These are phyloP conservation scores for Vimba vimba DNA, from an alignment of 2,113 vertebrate genomes.

Conservation along the genomic window DNA sequence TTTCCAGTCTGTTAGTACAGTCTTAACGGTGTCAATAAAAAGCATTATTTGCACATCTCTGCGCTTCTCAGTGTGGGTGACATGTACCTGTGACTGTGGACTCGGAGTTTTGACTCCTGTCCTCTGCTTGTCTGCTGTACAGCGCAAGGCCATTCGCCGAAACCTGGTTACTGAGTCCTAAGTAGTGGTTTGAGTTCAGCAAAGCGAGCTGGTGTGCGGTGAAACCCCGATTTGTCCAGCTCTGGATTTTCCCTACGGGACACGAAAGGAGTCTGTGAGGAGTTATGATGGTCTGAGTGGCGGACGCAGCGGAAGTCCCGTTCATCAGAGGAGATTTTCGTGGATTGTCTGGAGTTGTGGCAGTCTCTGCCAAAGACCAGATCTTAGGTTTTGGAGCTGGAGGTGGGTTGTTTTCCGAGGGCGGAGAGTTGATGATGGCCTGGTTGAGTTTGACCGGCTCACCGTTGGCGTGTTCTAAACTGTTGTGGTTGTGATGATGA, in stretches of 20 bases:
- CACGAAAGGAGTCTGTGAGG: slow-evolving; percentile 92
- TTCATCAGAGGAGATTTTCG: slow-evolving; percentile 84
- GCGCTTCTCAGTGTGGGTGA: slow-evolving; percentile 77
- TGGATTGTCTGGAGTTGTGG: slow-evolving; percentile 94
- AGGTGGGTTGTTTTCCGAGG: slow-evolving; percentile 82
- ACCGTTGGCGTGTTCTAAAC: slow-evolving; percentile 71
- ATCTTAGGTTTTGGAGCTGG: slow-evolving; percentile 92
- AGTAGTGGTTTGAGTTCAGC: slow-evolving; percentile 90
- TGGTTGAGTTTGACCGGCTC: slow-evolving; percentile 79
- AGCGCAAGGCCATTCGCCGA: slow-evolving; percentile 79
- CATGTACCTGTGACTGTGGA: slow-evolving; percentile 88
- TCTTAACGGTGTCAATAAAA: slow-evolving; percentile 47
- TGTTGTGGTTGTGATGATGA: slow-evolving; percentile 68
- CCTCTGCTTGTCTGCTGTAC: slow-evolving; percentile 83
- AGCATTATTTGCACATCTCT: slow-evolving; percentile 50
- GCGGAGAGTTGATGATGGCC: slow-evolving; percentile 78
- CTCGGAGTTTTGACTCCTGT: slow-evolving; percentile 84
- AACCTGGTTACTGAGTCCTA: slow-evolving; percentile 86
- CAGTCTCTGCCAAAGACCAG: slow-evolving; percentile 97
- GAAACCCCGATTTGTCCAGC: slow-evolving; percentile 91
- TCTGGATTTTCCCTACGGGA: slow-evolving; percentile 92
- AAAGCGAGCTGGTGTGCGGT: slow-evolving; percentile 89
- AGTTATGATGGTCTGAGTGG: slow-evolving; percentile 72
- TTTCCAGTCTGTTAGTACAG: slow-evolving; percentile 58
- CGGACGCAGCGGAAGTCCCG: slow-evolving; percentile 72